A percentile compares a stretch with the other conserved stretches of the same genome.
Conservation (phyloP, 2,113 vertebrate genomes). For the Pollimyrus isidori region DNA sequence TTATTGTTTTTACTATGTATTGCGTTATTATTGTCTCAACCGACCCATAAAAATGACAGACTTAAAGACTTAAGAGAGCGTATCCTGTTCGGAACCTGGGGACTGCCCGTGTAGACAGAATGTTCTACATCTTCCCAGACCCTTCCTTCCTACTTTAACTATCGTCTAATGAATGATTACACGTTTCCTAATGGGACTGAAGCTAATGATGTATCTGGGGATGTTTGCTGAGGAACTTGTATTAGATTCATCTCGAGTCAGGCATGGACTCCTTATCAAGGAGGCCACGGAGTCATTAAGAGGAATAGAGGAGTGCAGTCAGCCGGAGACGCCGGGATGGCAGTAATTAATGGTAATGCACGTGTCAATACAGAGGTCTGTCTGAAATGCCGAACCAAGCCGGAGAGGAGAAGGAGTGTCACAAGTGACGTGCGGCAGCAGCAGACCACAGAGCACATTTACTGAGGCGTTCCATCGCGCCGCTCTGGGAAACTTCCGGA, state of each 20-base stretch:
- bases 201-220: slow-evolving; percentile 22
- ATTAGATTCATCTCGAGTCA: slow-evolving; percentile 20
- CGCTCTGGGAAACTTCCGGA: no score
- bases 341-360: slow-evolving; percentile 60
- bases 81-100: background rate
- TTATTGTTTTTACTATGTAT: background rate
- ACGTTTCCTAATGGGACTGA: slow-evolving; percentile 4
- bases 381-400: slow-evolving; percentile 22
- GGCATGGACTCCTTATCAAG: slow-evolving; percentile 13
- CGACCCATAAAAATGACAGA: background rate
- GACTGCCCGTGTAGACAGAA: background rate
- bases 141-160: background rate
- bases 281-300: slow-evolving; percentile 27
- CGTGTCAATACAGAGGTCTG: slow-evolving; percentile 51
- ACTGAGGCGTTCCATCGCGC: background rate
- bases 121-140: background rate
- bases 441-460: background rate
- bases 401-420: background rate
- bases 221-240: slow-evolving; percentile 16
- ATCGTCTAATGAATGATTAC: background rate
- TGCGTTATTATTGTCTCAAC: background rate
- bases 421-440: background rate
- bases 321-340: slow-evolving; percentile 42
- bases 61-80: background rate
- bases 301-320: slow-evolving; percentile 56